Percentiles rank a stretch among this genome's conserved stretches.
These are phyloP conservation scores for Periparus ater DNA, from an alignment of 2,797 vertebrate genomes.

Conservation along the genomic window DNA sequence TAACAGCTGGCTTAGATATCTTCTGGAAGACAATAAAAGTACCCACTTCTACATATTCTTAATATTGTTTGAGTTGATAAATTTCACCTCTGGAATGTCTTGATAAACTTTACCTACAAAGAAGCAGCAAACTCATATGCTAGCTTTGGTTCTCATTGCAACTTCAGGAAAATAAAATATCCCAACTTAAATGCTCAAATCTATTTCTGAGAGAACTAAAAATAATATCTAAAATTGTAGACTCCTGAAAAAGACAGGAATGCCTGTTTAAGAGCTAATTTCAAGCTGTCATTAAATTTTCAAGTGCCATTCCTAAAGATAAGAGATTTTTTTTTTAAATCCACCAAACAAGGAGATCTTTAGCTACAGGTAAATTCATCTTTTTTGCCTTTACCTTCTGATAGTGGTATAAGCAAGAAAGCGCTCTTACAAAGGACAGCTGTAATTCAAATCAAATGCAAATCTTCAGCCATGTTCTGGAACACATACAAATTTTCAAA, in stretches of 20 bases:
- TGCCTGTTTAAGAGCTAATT: background rate
- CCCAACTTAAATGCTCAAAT: background rate
- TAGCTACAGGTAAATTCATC: background rate
- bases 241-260: background rate
- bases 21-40: background rate
- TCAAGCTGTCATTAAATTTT: background rate
- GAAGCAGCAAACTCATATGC: background rate
- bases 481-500: background rate
- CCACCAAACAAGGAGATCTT: background rate
- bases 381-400: background rate
- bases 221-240: background rate
- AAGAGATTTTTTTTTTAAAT: background rate
- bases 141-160: background rate
- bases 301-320: background rate
- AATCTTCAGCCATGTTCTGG: background rate
- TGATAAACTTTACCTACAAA: background rate
- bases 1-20: background rate
- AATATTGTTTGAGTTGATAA: background rate
- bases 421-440: background rate
- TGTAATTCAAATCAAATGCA: background rate
- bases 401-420: background rate
- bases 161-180: background rate
- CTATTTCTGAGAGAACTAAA: constrained; percentile 2
- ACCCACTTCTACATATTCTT: background rate
- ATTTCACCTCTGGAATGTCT: background rate